These are phyloP conservation scores for Leptoclinus maculatus DNA, from an alignment of 2,797 vertebrate species.

Conservation along the genomic window DNA sequence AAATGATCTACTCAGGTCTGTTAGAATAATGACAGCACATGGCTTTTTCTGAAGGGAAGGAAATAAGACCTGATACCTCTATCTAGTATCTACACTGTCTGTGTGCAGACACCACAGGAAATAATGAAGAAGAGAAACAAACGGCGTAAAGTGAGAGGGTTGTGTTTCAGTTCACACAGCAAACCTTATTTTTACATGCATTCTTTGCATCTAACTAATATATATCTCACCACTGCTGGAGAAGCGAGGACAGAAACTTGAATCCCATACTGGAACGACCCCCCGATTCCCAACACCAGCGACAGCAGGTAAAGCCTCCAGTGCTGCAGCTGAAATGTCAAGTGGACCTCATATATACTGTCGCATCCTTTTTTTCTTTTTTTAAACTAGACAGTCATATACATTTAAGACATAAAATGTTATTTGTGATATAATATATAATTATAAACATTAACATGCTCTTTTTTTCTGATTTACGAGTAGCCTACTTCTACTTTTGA, in stretches of 20 bases:
- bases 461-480: background rate
- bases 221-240: conserved; percentile 80
- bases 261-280: conserved; percentile 85
- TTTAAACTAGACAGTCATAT: background rate
- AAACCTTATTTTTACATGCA: background rate
- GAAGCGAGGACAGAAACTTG: conserved; percentile 86
- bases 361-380: background rate
- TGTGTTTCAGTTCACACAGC: background rate
- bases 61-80: background rate
- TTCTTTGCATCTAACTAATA: background rate
- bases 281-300: conserved; percentile 83
- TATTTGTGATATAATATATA: background rate
- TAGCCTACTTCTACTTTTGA: background rate
- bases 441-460: background rate
- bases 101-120: background rate
- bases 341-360: background rate
- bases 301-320: conserved; percentile 82
- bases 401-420: background rate
- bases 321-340: conserved; percentile 75
- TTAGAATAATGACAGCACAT: background rate
- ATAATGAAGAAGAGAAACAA: background rate
- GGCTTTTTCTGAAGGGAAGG: background rate
- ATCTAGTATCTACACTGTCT: background rate
- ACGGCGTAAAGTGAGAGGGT: background rate
- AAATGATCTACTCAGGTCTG: background rate